These are phyloP conservation scores for Colletes gigas DNA, from an alignment of 1,140 invertebrate species.

Conservation along the genomic window DNA sequence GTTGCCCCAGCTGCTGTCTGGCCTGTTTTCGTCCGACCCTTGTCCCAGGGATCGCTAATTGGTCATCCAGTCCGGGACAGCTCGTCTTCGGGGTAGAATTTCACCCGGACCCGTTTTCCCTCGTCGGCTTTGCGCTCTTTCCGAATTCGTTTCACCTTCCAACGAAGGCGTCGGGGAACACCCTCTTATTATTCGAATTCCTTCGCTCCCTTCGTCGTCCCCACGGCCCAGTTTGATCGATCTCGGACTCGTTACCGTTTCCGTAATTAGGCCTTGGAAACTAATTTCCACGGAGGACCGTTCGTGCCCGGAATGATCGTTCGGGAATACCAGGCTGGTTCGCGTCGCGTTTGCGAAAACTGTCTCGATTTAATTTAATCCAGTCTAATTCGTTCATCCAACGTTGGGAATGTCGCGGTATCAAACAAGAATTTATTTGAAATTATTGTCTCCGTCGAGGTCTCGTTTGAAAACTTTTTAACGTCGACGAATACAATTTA, in stretches of 20 bases:
- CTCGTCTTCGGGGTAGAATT: conserved; percentile 52
- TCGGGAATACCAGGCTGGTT: not conserved
- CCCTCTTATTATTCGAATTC: conserved; percentile 33
- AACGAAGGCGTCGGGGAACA: not conserved
- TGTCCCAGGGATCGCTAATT: conserved; percentile 61
- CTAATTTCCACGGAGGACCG: conserved; percentile 12
- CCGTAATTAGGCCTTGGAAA: conserved; percentile 21
- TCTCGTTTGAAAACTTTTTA: no score
- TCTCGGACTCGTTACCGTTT: not conserved
- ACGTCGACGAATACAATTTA: no score
- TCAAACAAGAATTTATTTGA: no score
- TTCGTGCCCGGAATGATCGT: conserved; percentile 11
- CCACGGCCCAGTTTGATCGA: conserved; percentile 16
- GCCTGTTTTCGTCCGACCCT: conserved; percentile 61
- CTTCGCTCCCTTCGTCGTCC: not conserved
- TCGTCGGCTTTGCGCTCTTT: conserved; percentile 9
- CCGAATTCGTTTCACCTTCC: conserved; percentile 31
- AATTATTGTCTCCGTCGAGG: no score
- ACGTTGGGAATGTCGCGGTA: no score
- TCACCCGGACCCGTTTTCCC: conserved; percentile 23
- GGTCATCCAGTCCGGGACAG: conserved; percentile 56
- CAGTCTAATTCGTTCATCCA: no score
- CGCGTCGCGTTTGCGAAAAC: not conserved
- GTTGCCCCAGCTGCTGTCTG: conserved; percentile 57
- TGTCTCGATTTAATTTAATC: no score